These are phyloP conservation scores for Danio tinwini DNA, from an alignment of 2,797 vertebrate genomes.

Conservation along the genomic window DNA sequence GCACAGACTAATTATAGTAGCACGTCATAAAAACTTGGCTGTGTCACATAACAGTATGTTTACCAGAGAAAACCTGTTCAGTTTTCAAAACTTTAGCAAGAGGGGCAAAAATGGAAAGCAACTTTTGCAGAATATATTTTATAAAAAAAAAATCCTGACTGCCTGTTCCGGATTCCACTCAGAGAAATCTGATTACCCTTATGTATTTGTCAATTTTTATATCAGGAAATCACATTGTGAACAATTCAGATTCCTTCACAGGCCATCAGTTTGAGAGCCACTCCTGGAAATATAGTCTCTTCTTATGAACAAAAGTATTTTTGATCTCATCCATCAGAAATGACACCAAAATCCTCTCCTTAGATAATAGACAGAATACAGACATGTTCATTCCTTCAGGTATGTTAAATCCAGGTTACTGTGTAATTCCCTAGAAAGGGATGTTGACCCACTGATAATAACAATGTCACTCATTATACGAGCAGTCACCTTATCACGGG, in stretches of 20 bases:
- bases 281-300: not conserved
- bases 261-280: not conserved
- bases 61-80: no score
- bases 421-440: not conserved
- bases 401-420: not conserved
- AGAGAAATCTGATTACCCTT: no score
- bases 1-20: no score
- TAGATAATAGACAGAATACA: not conserved
- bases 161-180: no score
- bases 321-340: no score
- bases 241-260: not conserved
- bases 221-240: not conserved
- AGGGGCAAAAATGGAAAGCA: no score
- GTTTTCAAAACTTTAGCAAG: no score
- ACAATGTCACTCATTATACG: slow-evolving; percentile 12
- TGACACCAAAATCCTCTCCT: not conserved
- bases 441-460: slow-evolving; percentile 2
- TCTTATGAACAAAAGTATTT: not conserved
- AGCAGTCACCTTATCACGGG: slow-evolving; percentile 2
- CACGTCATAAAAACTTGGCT: no score
- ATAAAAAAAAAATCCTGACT: no score
- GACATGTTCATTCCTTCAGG: not conserved
- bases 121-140: no score
- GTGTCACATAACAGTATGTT: no score
- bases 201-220: not conserved